These are phyloP conservation scores for Perizoma affinitatum DNA, from an alignment of 2,888 invertebrate species.

Conservation along the genomic window DNA sequence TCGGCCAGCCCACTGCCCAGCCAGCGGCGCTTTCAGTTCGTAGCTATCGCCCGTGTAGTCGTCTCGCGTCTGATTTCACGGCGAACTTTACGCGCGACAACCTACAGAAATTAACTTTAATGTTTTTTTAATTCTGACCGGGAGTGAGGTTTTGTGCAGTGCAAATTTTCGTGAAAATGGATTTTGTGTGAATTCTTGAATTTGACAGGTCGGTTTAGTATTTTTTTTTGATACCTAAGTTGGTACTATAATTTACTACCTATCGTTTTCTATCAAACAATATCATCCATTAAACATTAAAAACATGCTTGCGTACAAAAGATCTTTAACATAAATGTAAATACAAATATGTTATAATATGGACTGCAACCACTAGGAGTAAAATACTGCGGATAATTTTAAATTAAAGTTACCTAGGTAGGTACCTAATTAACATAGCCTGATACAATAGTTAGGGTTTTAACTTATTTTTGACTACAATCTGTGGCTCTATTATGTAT, in stretches of 20 bases:
- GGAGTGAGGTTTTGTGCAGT: conserved; percentile 13
- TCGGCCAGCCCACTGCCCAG: no score
- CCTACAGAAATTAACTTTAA: conserved; percentile 12
- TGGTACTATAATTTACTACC: neutral
- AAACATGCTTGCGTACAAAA: no score
- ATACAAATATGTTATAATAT: no score
- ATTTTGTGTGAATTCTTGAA: conserved; percentile 31
- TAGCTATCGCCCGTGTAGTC: conserved; percentile 5
- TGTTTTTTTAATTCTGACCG: conserved; percentile 16
- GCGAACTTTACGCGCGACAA: conserved; percentile 39
- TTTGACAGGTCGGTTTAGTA: conserved; percentile 28
- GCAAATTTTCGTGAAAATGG: conserved; percentile 26
- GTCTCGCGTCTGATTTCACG: conserved; percentile 11
- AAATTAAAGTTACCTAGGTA: no score
- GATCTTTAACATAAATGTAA: no score
- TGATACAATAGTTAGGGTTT: no score
- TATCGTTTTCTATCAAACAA: neutral
- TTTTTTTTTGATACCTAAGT: conserved; percentile 2
- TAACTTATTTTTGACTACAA: no score
- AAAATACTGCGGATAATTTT: no score
- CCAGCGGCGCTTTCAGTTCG: conserved; percentile 15
- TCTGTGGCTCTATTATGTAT: no score
- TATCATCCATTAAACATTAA: no score
- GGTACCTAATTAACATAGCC: no score
- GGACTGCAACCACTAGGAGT: no score